Conservation (phyloP, 2,113 vertebrate species). For the Nesogale talazaci region DNA sequence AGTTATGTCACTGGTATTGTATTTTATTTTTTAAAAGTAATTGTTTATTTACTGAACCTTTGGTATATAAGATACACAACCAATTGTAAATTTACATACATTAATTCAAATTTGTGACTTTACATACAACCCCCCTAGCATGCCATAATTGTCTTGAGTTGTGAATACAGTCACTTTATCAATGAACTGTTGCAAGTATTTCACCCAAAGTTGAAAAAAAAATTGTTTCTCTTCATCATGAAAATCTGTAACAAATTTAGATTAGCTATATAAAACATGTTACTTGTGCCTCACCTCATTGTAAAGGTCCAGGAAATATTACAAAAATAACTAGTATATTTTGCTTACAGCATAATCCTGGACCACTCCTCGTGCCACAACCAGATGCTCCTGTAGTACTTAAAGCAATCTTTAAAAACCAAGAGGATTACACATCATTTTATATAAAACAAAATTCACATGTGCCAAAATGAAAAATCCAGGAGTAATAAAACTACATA, state of each 20-base stretch:
- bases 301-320: conserved; percentile 84
- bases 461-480: conserved; percentile 83
- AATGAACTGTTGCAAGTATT: conserved; percentile 86
- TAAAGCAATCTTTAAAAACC: conserved; percentile 86
- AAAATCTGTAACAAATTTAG: conserved; percentile 91
- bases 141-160: conserved; percentile 84
- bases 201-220: conserved; percentile 85
- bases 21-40: conserved; percentile 89
- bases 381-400: conserved; percentile 81
- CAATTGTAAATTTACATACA: conserved; percentile 90
- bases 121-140: conserved; percentile 74
- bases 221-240: conserved; percentile 88
- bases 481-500: conserved; percentile 80
- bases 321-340: conserved; percentile 90
- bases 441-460: conserved; percentile 85
- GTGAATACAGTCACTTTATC: conserved; percentile 78
- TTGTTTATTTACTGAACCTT: conserved; percentile 95
- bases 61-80: conserved; percentile 90
- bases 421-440: conserved; percentile 80
- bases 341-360: conserved; percentile 89
- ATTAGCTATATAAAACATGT: conserved; percentile 92
- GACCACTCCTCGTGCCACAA: conserved; percentile 82
- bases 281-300: conserved; percentile 85
- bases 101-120: conserved; percentile 87
- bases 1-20: too few species aligned